Base-by-base conservation (phyloP, 2,888 invertebrate genomes). In the Orgyia antiqua region DNA sequence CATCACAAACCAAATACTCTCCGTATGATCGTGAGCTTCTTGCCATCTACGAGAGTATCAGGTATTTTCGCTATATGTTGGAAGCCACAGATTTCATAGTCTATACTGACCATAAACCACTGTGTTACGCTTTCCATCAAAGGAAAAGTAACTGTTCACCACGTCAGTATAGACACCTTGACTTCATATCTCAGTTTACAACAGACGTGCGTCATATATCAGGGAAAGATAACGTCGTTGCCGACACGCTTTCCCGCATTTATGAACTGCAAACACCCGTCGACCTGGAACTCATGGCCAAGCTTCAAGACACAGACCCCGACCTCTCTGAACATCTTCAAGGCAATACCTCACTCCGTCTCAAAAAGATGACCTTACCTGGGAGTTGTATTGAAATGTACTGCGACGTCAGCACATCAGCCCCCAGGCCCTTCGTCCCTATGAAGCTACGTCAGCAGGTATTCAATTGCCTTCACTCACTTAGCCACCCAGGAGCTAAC, bases 61-160 rank as follows among this genome's bases (percentile, higher is more conserved):
- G 27, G 23, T 27, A 42, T 10, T 42, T 38, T 9, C 26, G 33
- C 0, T 27, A 31, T 10, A 31, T 33, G n/a, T n/a, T n/a, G n/a
- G n/a, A n/a, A n/a, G 29, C 13, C 32, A 18, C 20, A 6, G 20
- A 28, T 3, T 27, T 39, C 3, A 9, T 15, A 1, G 13, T 38
- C 2, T 33, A 24, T 19, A 44, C 40, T 1, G 38, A 44, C 13
- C 39, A 41, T 10, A 39, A 34, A 11, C 39, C 39, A 1, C 8
- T 39, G 2, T 24, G 10, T 13, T 39, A 9, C 13, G 39, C 32
- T 6, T 35, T 35, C n/a, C n/a, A n/a, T 6, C 6, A 24, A 4
- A 12, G 13, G 10, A 28, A 28, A 9, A 6, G 9, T 13, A 15
- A n/a, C n/a, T n/a, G n/a, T n/a, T n/a, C n/a, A n/a, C n/a, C n/a